Base-by-base conservation (phyloP, 1,140 invertebrate genomes). In the Atta colombica region DNA sequence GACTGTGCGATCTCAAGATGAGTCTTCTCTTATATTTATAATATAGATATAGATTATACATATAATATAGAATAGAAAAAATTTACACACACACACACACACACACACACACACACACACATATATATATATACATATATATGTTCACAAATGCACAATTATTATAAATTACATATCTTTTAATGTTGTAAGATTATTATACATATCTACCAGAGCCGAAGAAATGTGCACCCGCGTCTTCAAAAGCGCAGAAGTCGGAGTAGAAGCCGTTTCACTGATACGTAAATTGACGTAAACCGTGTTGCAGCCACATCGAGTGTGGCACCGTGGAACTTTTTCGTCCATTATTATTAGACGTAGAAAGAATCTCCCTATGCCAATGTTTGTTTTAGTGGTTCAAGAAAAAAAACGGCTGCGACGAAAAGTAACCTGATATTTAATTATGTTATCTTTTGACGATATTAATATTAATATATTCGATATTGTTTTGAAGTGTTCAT, bases 401-500 rank as follows among this genome's bases (percentile, higher is more conserved):
- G 21, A 51, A 51, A 51, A 51, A 71, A 60, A 77, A 66, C 71
- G 86, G 63, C 87, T 87, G 86, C 87, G 90, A 90, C 86, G 89
- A 91, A 87, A 85, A 90, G 74, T 87, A 88, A 91, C 80, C 89
- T 69, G 75, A 91, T 91, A 90, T 91, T 91, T 91, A 91, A 91
- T 84, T 88, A 91, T 91, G 90, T 91, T 91, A 91, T 91, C 66
- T 69, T 45, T 45, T 87, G 81, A 91, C 80, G 89, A 91, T 91
- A 91, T 90, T 91, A 90, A 90, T 90, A 90, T 90, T 90, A 91
- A 91, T 90, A 91, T 91, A 91, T 91, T 91, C 90, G 80, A 89
- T 91, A 91, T 91, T 91, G 90, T 91, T 91, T 91, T 87, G 81
- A 91, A 87, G 39, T 51, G 35, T 21, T 69, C 28, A n/a, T 84